Evolutionary conservation across 1,140 invertebrate genomes (phyloP).

Genomic region (Pomacea maculata): DNA sequence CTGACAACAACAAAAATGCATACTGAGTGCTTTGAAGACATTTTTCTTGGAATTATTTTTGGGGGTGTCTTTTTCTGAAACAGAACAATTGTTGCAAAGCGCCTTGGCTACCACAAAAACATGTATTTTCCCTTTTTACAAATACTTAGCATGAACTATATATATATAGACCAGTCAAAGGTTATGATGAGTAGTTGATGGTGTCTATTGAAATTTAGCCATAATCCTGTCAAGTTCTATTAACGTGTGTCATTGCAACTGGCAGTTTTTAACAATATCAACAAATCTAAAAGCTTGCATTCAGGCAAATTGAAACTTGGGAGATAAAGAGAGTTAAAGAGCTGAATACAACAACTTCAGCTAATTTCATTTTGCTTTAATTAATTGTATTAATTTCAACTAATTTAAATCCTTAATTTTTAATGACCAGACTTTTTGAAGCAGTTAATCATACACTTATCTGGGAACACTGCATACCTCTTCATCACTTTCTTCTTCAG

Average conservation of each 20-base stretch:
- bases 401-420: too few species aligned
- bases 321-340: too few species aligned
- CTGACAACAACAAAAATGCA: neutral
- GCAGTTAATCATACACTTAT: too few species aligned
- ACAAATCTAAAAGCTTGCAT: neutral
- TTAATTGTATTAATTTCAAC: too few species aligned
- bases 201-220: neutral
- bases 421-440: too few species aligned
- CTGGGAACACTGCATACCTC: neutral
- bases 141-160: neutral
- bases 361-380: too few species aligned
- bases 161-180: neutral
- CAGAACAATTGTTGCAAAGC: neutral
- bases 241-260: too few species aligned
- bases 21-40: conserved; percentile 6
- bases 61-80: neutral
- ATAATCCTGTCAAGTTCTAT: neutral
- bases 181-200: neutral
- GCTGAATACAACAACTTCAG: too few species aligned
- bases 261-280: neutral
- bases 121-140: neutral
- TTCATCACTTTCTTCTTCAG: conserved; percentile 6
- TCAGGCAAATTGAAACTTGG: too few species aligned
- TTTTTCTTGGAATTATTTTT: conserved; percentile 11
- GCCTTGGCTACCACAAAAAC: neutral